Percentiles rank a stretch among this genome's conserved stretches.
Evolutionary conservation across 2,113 vertebrate species (phyloP).

Genomic region (Zosterops hypoxanthus): DNA sequence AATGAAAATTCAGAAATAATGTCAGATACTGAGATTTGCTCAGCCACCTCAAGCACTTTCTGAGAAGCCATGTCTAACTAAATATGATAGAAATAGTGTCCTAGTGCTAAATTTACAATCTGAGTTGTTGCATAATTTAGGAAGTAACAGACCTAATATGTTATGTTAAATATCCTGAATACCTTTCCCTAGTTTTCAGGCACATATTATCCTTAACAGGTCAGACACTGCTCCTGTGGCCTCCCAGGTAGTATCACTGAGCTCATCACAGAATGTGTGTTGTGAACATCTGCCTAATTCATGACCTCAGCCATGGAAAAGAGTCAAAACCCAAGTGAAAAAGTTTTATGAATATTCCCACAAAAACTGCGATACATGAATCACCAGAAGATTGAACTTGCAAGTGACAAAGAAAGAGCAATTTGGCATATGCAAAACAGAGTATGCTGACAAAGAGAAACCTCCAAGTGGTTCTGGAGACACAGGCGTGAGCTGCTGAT

Average conservation of each 20-base stretch:
- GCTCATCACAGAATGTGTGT: not conserved
- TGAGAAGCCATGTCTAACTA: not conserved
- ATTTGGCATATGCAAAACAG: conserved; percentile 31
- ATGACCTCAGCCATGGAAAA: not conserved
- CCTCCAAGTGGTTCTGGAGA: not conserved
- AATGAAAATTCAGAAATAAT: not conserved
- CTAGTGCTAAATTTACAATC: not conserved
- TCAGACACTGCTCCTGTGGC: not conserved
- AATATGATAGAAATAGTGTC: not conserved
- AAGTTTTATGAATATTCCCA: not conserved
- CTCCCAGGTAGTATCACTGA: not conserved
- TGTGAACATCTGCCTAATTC: not conserved
- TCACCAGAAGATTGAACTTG: not conserved
- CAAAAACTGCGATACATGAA: not conserved
- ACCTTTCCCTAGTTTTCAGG: not conserved
- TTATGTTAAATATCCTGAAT: not conserved
- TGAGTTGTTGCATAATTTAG: not conserved
- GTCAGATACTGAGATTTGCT: not conserved
- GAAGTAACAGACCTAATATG: not conserved
- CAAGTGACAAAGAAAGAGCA: not conserved
- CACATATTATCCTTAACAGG: not conserved
- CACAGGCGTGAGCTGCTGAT: not conserved
- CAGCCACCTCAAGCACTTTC: not conserved
- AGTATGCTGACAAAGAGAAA: not conserved
- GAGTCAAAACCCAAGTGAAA: not conserved